Evolutionary conservation across 2,797 vertebrate genomes (phyloP).

Genomic region (Synaphobranchus kaupii): DNA sequence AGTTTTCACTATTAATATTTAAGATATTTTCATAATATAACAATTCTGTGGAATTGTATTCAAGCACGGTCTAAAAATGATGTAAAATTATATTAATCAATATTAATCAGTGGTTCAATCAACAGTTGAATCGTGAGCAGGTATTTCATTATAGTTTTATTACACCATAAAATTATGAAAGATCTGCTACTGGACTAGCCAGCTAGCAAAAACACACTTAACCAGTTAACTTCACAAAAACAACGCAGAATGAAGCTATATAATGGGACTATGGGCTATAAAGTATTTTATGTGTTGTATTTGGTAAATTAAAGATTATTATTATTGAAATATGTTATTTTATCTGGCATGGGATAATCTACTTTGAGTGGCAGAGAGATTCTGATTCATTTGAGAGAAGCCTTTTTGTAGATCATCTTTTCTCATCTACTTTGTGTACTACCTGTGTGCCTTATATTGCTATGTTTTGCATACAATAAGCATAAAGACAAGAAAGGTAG

Average conservation of each 20-base stretch:
- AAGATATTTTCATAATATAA: background rate
- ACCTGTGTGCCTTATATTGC: background rate
- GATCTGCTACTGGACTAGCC: background rate
- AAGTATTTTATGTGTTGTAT: too few relatives aligned
- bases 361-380: too few relatives aligned
- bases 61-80: background rate
- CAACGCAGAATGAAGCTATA: too few relatives aligned
- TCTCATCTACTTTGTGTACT: too few relatives aligned
- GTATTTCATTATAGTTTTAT: background rate
- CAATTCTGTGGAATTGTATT: background rate
- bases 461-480: background rate
- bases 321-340: too few relatives aligned
- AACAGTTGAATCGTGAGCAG: background rate
- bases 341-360: too few relatives aligned
- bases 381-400: too few relatives aligned
- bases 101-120: background rate
- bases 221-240: background rate
- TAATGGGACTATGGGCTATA: too few relatives aligned
- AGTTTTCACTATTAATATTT: background rate
- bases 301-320: too few relatives aligned
- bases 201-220: background rate
- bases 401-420: too few relatives aligned
- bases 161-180: background rate
- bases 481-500: background rate
- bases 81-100: too few relatives aligned